Evolutionary conservation across 1,140 invertebrate species (phyloP), one percentile per base, ranked within the genome.

Genomic region (Odontomachus brunneus): DNA sequence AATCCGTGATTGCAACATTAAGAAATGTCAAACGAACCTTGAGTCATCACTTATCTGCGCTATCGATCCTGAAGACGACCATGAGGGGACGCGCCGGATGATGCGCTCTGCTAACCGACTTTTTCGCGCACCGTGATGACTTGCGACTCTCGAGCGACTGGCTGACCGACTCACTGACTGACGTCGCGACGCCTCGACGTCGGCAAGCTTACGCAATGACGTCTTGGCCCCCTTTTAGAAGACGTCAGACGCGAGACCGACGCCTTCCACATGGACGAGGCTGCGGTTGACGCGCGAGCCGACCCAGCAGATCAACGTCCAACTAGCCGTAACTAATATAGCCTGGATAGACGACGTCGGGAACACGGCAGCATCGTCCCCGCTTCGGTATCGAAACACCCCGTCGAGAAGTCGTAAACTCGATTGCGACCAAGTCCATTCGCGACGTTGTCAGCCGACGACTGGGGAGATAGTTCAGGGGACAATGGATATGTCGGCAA

Each of bases 161-260:
- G 91, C 89, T 90, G 87, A 90, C 90, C n/a, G n/a, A n/a, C n/a
- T n/a, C n/a, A n/a, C n/a, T 91, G 81, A 92, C 89, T 90, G 87
- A 90, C 90, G 91, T 85, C 83, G 72, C 88, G 87, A 87, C 88
- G 89, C 80, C 86, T 85, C 84, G 84, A 88, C 89, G 88, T 91
- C 89, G 88, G 89, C 84, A 88, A 83, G 90, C 88, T 92, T 91
- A 92, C 89, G 90, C 90, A 91, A 88, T 67, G 84, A 65, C 82
- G 29, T 86, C 48, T 55, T 15, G 38, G 71, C 76, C 72, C 73
- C 29, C 59, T 84, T 82, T 82, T 86, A 44, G 38, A 44, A 44
- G 9, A 48, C 80, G 69, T 82, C 72, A 59, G n/a, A 59, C n/a
- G 53, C 29, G n/a, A 86, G 26, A 38, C 38, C 15, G 62, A 49